Base-by-base conservation (phyloP, 2,113 vertebrate species). In the Epinephelus moara region DNA sequence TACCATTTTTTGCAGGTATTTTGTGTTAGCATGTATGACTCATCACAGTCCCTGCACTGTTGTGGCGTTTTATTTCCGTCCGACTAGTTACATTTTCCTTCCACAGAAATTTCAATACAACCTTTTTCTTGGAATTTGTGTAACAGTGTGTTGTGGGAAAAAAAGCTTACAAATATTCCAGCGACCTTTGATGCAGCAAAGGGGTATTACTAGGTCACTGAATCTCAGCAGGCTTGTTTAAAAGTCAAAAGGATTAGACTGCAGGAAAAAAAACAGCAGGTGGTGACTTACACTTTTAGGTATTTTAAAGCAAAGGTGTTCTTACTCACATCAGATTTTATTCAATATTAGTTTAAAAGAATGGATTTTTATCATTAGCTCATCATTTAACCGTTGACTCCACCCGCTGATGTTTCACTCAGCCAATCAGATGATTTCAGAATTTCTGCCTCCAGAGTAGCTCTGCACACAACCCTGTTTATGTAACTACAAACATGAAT, bases 171-270 rank as follows among this genome's bases (percentile, higher is more conserved):
- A 70, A 21, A 78, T 15, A 49, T 19, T 12, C 5, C 27, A 42
- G 40, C 8, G 1, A 74, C 62, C 61, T 76, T 45, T 57, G 30
- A 61, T 50, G 23, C 67, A 42, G 50, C 5, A 55, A 69, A 66
- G 37, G 8, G 27, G 19, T 75, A 49, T 79, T 75, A 82, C 17
- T 15, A 49, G 79, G 83, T 88, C 50, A 52, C 53, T 77, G 42
- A 80, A 55, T 83, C 77, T 70, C 52, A 78, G 60, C 25, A 55
- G 70, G 30, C 27, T 81, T 75, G 11, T 82, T 81, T 62, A 80
- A 67, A 84, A 85, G 72, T 60, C 72, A 71, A 49, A 71, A 61
- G 47, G 67, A 73, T 77, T 71, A 81, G 45, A 60, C 30, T 19
- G 25, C 6, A 19, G 47, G 25, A 18, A 45, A 33, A 10, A 72